These are phyloP conservation scores for Oplegnathus fasciatus DNA, from an alignment of 2,113 vertebrate species.

Conservation along the genomic window DNA sequence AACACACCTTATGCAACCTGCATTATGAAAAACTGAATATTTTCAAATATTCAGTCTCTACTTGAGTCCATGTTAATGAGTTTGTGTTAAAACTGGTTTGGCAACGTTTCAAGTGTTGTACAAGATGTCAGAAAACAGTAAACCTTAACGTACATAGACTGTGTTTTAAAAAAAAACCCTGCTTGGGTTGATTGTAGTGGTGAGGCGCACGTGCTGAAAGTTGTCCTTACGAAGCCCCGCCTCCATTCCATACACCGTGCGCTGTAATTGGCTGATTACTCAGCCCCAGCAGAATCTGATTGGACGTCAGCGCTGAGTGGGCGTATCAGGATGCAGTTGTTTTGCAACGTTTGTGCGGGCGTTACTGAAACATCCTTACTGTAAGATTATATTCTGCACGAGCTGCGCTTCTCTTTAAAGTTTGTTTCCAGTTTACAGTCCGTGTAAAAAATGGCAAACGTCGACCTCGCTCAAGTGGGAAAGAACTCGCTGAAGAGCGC, in stretches of 20 bases:
- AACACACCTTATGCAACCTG: slow-evolving; percentile 42
- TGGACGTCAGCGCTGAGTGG: slow-evolving; percentile 42
- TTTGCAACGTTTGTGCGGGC: slow-evolving; percentile 56
- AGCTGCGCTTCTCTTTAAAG: accelerated
- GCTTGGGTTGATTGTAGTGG: neutral
- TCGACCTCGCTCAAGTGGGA: slow-evolving; percentile 83
- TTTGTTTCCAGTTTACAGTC: neutral
- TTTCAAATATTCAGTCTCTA: neutral
- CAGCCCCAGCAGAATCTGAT: slow-evolving; percentile 6
- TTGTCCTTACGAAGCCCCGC: slow-evolving; percentile 21
- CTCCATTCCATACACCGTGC: accelerated
- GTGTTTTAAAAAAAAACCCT: accelerated
- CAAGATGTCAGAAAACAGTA: neutral
- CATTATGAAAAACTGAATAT: neutral
- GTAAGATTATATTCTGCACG: accelerated
- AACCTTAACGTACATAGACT: neutral
- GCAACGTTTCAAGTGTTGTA: neutral
- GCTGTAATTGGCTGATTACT: slow-evolving; percentile 57
- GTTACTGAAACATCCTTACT: neutral
- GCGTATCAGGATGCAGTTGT: slow-evolving; percentile 61
- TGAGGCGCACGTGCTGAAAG: neutral
- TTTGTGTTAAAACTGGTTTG: neutral
- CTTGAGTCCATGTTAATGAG: neutral
- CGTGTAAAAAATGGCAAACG: slow-evolving; percentile 70
- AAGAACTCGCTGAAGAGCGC: slow-evolving; percentile 82